A percentile compares a stretch with the other conserved stretches of the same genome.
These are phyloP conservation scores for Trichomycterus rosablanca DNA, from an alignment of 2,113 vertebrate species.

Conservation along the genomic window DNA sequence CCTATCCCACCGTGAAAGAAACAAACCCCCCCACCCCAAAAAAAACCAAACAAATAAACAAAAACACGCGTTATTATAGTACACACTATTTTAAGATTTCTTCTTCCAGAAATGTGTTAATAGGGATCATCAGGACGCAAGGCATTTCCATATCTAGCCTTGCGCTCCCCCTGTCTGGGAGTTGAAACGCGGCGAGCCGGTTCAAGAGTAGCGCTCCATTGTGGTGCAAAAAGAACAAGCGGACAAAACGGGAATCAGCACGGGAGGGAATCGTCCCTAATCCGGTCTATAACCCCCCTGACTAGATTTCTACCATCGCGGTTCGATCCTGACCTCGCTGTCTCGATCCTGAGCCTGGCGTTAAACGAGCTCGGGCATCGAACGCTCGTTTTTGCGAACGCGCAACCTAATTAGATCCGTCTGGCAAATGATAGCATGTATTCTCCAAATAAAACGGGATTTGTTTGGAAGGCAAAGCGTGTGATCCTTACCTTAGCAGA, in stretches of 20 bases:
- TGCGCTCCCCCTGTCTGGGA: slow-evolving; percentile 92
- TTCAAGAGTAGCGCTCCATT: slow-evolving; percentile 83
- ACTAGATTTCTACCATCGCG: slow-evolving; percentile 74
- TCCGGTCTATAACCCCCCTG: slow-evolving; percentile 62
- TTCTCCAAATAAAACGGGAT: no score
- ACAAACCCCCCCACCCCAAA: slow-evolving; percentile 76
- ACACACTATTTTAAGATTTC: slow-evolving; percentile 37
- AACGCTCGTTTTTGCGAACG: slow-evolving; percentile 65
- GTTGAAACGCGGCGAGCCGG: slow-evolving; percentile 92
- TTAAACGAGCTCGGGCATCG: slow-evolving; percentile 69
- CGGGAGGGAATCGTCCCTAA: slow-evolving; percentile 71
- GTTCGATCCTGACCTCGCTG: slow-evolving; percentile 90
- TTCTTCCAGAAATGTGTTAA: slow-evolving; percentile 78
- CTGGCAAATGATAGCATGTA: slow-evolving; percentile 4
- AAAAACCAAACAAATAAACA: slow-evolving; percentile 63
- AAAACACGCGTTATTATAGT: slow-evolving; percentile 69
- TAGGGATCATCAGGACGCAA: slow-evolving; percentile 80
- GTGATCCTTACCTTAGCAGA: slow-evolving; percentile 78
- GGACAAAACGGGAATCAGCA: slow-evolving; percentile 71
- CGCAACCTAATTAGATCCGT: slow-evolving; percentile 66
- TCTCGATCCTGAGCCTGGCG: slow-evolving; percentile 77
- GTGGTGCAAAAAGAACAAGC: slow-evolving; percentile 83
- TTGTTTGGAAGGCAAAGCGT: no score
- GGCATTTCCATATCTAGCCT: slow-evolving; percentile 78
- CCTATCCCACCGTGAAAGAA: slow-evolving; percentile 77